Base-by-base conservation (phyloP, 2,888 invertebrate genomes). In the Odontocolon sp. region DNA sequence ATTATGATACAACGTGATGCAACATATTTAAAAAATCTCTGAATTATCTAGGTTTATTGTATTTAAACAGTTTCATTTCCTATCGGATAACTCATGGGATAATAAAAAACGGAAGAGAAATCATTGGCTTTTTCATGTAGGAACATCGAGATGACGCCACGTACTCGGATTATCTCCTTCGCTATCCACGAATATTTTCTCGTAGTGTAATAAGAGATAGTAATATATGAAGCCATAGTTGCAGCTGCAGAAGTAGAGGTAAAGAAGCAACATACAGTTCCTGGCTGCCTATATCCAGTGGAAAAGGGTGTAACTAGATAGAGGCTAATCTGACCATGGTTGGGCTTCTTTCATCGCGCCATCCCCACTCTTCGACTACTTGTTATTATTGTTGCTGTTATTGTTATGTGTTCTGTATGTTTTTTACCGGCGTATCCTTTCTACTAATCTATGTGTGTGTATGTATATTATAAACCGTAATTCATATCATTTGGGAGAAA, bases 241-340 rank as follows among this genome's bases (percentile, higher is more conserved):
- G 45, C 57, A 6, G 57, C 21, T n/a, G 5, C 4, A 21, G 11
- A 8, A 50, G 14, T 36, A 16, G 14, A 40, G 38, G 50, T 45
- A 23, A 45, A 21, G 9, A n/a, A 45, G n/a, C 45, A 33, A 67
- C 42, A 38, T 14, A 21, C 21, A 56, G 23, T 28, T 31, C 56
- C 67, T 70, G 69, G 61, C 71, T 52, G 73, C 16, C 52, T 28
- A 42, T 68, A 59, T 59, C 75, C 81, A 77, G 80, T 73, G 76
- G 81, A 85, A 84, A 80, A 82, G 80, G 77, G 66, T 81, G 85
- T 86, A 87, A 87, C 83, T 77, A 72, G 85, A 87, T 87, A 86
- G 82, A 82, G 81, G 81, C 80, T 84, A 86, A 86, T 85, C 85
- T 80, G 68, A 67, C 52, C 42, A 50, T 26, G 42, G 42, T 36